Conservation (phyloP, 2,888 invertebrate genomes). For the Andrena hattorfiana region DNA sequence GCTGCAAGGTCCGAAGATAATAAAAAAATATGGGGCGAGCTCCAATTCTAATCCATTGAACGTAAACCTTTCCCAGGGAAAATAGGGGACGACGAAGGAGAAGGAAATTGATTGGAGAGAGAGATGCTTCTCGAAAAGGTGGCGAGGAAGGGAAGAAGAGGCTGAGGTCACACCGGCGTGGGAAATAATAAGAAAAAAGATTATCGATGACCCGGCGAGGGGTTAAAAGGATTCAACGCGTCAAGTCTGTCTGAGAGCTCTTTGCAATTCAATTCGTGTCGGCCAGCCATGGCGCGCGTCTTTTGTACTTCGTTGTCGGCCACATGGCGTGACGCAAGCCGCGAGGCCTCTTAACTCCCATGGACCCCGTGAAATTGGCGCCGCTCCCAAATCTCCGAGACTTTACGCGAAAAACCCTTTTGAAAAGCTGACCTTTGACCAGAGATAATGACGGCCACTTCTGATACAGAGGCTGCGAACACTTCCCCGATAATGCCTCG, state of each 20-base stretch:
- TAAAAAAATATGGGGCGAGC: too few relatives aligned
- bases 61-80: too few relatives aligned
- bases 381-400: background rate
- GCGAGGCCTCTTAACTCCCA: slow-evolving; percentile 9
- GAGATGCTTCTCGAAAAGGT: background rate
- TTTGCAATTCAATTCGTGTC: slow-evolving; percentile 71
- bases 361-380: background rate
- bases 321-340: slow-evolving; percentile 31
- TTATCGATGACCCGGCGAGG: slow-evolving; percentile 58
- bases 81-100: background rate
- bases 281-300: slow-evolving; percentile 36
- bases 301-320: slow-evolving; percentile 62
- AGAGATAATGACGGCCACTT: background rate
- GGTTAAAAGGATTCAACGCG: slow-evolving; percentile 72
- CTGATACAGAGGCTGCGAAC: background rate
- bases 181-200: slow-evolving; percentile 50
- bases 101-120: background rate
- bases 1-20: too few relatives aligned
- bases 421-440: background rate
- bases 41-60: too few relatives aligned
- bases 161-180: slow-evolving; percentile 10
- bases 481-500: background rate
- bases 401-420: background rate
- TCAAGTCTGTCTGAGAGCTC: slow-evolving; percentile 47
- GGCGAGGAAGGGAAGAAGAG: slow-evolving; percentile 6